Evolutionary conservation across 2,888 invertebrate genomes (phyloP).

Genomic region (Temnothorax unifasciatus): DNA sequence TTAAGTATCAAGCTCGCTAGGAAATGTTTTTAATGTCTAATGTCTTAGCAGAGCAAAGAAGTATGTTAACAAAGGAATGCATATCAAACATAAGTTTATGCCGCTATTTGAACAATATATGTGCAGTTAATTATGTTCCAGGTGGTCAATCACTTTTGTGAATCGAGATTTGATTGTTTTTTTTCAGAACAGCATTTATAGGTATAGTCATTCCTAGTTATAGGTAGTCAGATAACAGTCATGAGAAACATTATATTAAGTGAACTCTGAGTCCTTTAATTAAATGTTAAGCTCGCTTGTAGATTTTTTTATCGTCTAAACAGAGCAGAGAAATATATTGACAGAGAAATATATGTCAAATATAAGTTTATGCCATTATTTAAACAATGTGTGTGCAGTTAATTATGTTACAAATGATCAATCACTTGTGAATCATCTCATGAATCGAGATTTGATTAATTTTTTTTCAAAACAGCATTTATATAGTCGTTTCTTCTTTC

Average conservation of each 20-base stretch:
- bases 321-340: neutral
- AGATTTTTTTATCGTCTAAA: neutral
- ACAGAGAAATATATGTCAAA: neutral
- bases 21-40: too few relatives aligned
- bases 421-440: too few relatives aligned
- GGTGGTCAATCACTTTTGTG: neutral
- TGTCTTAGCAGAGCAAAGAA: neutral
- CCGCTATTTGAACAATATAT: neutral
- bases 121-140: neutral
- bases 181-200: too few relatives aligned
- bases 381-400: too few relatives aligned
- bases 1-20: neutral
- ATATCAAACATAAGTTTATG: neutral
- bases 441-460: neutral
- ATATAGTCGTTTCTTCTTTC: conserved; percentile 38
- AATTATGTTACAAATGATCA: too few relatives aligned
- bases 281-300: neutral
- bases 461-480: neutral
- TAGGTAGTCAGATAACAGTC: too few relatives aligned
- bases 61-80: neutral
- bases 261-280: neutral
- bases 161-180: neutral
- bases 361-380: too few relatives aligned
- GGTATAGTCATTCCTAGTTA: too few relatives aligned
- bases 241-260: neutral